These are phyloP conservation scores for Rhynchonycteris naso DNA, from an alignment of 2,797 vertebrate species.

Conservation along the genomic window DNA sequence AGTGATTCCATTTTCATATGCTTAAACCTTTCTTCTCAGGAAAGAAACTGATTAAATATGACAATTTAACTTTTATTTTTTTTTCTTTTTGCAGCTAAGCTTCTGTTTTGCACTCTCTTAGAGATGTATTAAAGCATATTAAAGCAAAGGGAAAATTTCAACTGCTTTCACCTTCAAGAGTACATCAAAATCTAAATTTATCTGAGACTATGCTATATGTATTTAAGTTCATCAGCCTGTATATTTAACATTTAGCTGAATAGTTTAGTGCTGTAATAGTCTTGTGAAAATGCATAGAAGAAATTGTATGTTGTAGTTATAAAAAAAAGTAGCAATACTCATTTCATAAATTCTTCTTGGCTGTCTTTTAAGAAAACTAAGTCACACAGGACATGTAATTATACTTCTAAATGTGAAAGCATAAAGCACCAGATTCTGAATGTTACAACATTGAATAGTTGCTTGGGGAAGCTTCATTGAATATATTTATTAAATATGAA, in stretches of 20 bases:
- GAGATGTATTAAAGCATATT: neutral
- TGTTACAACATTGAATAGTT: neutral
- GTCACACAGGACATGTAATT: neutral
- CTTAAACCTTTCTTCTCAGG: conserved; percentile 50
- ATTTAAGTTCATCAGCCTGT: neutral
- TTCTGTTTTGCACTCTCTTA: conserved; percentile 14
- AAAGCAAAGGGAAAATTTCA: conserved; percentile 30
- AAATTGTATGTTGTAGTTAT: neutral
- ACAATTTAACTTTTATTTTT: conserved; percentile 65
- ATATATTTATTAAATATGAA: neutral
- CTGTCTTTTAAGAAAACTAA: neutral
- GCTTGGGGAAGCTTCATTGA: neutral
- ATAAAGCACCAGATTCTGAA: neutral
- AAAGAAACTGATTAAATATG: conserved; percentile 57
- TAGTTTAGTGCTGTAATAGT: neutral
- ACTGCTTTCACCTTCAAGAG: neutral
- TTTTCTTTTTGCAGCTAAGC: conserved; percentile 35
- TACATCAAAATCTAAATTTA: conserved; percentile 10
- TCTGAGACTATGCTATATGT: neutral
- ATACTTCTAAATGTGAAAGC: neutral
- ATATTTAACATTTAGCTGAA: conserved; percentile 4
- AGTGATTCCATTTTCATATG: conserved; percentile 67
- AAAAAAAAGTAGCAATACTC: neutral
- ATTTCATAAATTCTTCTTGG: neutral
- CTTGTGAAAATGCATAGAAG: conserved; percentile 1